Evolutionary conservation across 2,113 vertebrate genomes (phyloP).

Genomic region (Mionectes macconnelli): DNA sequence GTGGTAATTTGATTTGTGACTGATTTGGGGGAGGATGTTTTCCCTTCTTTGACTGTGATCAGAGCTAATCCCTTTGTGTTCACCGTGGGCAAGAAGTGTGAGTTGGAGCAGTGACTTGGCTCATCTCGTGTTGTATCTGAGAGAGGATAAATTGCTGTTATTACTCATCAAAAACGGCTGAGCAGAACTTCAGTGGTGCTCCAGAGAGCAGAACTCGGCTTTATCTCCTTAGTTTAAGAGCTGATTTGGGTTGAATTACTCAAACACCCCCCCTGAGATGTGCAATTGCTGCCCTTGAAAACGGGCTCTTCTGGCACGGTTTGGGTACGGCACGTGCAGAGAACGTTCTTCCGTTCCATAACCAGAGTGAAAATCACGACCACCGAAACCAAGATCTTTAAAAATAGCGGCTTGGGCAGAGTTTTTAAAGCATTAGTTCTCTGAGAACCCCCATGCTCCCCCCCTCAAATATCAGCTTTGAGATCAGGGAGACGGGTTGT

Average conservation of each 20-base stretch:
- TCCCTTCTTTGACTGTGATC: neutral
- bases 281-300: neutral
- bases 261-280: neutral
- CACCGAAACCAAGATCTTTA: neutral
- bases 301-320: neutral
- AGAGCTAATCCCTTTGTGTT: neutral
- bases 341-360: neutral
- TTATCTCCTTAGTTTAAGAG: neutral
- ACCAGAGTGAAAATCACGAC: rapidly evolving
- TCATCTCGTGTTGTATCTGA: neutral
- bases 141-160: neutral
- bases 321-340: rapidly evolving
- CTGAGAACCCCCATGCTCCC: neutral
- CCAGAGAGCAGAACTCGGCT: neutral
- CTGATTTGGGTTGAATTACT: neutral
- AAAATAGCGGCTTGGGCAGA: neutral
- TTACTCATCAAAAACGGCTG: neutral
- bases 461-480: neutral
- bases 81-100: rapidly evolving
- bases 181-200: neutral
- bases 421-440: neutral
- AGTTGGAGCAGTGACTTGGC: neutral
- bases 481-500: conserved; percentile 12
- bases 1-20: neutral
- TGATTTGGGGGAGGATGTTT: too few relatives aligned